A percentile compares a stretch with the other conserved stretches of the same genome.
phyloP scores from a whole-genome alignment of 2,888 invertebrate species.

The Conchocele bisecta region DNA sequence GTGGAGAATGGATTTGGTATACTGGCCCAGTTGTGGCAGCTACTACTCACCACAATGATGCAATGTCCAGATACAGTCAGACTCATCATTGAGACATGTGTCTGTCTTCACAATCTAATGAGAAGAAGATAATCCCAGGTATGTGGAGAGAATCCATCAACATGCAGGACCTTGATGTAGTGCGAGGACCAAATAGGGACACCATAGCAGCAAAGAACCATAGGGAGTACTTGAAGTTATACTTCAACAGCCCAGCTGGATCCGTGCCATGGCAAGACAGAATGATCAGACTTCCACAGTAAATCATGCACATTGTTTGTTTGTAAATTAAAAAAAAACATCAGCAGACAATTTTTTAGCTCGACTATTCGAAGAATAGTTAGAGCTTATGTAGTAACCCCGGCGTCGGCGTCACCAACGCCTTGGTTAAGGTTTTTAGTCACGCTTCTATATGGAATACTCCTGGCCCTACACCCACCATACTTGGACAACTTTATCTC shows the following conservation, averaged over 20 bases:
- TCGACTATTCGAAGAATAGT: too few relatives aligned
- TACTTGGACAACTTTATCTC: too few relatives aligned
- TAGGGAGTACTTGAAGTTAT: constrained; percentile 44
- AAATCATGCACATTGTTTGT: too few relatives aligned
- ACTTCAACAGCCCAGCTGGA: too few relatives aligned
- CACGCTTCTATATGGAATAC: too few relatives aligned
- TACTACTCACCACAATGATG: constrained; percentile 52
- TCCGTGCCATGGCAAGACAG: constrained; percentile 48
- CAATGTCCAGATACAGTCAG: constrained; percentile 34
- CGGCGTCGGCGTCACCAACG: too few relatives aligned
- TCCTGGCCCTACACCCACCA: too few relatives aligned
- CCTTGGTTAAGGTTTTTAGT: too few relatives aligned
- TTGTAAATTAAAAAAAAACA: too few relatives aligned
- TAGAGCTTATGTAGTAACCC: too few relatives aligned
- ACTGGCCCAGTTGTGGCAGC: constrained; percentile 55
- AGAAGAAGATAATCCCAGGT: constrained; percentile 54
- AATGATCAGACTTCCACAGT: too few relatives aligned
- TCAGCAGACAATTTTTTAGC: too few relatives aligned
- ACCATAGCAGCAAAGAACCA: constrained; percentile 36
- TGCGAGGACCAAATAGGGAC: constrained; percentile 25
- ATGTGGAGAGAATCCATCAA: constrained; percentile 48
- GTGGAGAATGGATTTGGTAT: constrained; percentile 64
- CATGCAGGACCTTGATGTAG: constrained; percentile 38
- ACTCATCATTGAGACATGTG: constrained; percentile 24
- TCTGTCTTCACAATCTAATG: constrained; percentile 58